Conservation (phyloP, 2,113 vertebrate genomes). For the Megalops atlanticus region DNA sequence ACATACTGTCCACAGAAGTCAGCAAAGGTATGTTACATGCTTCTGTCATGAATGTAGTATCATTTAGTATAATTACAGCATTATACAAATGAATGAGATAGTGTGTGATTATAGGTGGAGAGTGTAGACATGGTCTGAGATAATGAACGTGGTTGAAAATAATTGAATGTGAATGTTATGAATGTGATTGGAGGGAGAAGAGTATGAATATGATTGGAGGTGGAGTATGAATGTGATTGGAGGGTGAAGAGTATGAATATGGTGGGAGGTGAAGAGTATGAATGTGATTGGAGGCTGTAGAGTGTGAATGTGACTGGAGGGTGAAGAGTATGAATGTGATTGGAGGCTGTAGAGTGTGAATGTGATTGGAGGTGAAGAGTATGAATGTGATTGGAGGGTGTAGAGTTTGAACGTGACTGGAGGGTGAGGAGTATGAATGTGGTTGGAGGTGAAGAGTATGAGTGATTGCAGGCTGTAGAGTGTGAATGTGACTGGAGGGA, state of each 20-base stretch:
- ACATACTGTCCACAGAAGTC: slow-evolving; percentile 72
- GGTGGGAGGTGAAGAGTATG: neutral
- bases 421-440: too few relatives aligned
- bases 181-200: too few relatives aligned
- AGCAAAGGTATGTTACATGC: slow-evolving; percentile 72
- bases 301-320: neutral
- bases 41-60: neutral
- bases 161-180: neutral
- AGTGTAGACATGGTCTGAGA: neutral
- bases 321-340: neutral
- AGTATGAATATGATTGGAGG: neutral
- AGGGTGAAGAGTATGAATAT: too few relatives aligned
- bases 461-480: too few relatives aligned
- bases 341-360: too few relatives aligned
- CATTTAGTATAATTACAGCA: neutral
- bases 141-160: neutral
- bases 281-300: neutral
- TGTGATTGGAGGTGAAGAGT: too few relatives aligned
- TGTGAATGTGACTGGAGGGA: too few relatives aligned
- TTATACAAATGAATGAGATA: too few relatives aligned
- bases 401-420: too few relatives aligned
- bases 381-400: too few relatives aligned
- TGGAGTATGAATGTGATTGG: too few relatives aligned
- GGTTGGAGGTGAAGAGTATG: too few relatives aligned
- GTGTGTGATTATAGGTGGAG: neutral